A percentile compares a stretch with the other conserved stretches of the same genome.
Evolutionary conservation across 1,140 invertebrate genomes (phyloP).

Genomic region (Zelostemma sp.): DNA sequence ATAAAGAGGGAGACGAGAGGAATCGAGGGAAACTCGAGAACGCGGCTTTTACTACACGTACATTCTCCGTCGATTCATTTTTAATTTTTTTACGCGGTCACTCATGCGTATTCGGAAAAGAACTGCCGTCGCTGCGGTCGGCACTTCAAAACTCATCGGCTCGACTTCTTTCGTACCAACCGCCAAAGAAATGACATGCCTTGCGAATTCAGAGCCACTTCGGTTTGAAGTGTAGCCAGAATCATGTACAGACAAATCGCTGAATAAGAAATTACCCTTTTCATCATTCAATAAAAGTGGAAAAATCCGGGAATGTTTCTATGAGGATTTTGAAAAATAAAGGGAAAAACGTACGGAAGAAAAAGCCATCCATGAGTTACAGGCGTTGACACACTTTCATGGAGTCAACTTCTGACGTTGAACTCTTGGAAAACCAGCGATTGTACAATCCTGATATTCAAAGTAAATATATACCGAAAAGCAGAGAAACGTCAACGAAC

Average conservation of each 20-base stretch:
- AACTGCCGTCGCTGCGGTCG: constrained; percentile 21
- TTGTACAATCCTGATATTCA: constrained; percentile 32
- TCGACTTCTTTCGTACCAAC: constrained; percentile 33
- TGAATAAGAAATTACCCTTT: constrained; percentile 7
- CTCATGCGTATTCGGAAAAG: constrained; percentile 59
- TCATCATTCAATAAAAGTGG: constrained; percentile 4
- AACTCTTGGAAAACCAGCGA: constrained; percentile 35
- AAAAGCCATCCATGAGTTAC: background rate
- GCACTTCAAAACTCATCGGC: constrained; percentile 48
- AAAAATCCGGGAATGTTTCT: background rate
- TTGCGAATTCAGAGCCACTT: constrained; percentile 25
- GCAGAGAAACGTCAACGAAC: constrained; percentile 38
- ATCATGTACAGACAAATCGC: constrained; percentile 1
- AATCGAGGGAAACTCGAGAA: constrained; percentile 56
- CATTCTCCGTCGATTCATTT: constrained; percentile 60
- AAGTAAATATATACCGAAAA: constrained; percentile 42
- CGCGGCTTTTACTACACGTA: constrained; percentile 52
- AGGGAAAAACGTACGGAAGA: background rate
- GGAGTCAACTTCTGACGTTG: too few species aligned
- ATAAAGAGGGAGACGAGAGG: constrained; percentile 7
- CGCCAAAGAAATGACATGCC: constrained; percentile 9
- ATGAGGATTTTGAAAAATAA: background rate
- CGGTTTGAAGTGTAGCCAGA: constrained; percentile 16
- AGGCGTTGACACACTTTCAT: background rate
- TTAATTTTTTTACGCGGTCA: constrained; percentile 55